phyloP scores from a whole-genome alignment of 2,888 invertebrate species.

The Margaritifera margaritifera region DNA sequence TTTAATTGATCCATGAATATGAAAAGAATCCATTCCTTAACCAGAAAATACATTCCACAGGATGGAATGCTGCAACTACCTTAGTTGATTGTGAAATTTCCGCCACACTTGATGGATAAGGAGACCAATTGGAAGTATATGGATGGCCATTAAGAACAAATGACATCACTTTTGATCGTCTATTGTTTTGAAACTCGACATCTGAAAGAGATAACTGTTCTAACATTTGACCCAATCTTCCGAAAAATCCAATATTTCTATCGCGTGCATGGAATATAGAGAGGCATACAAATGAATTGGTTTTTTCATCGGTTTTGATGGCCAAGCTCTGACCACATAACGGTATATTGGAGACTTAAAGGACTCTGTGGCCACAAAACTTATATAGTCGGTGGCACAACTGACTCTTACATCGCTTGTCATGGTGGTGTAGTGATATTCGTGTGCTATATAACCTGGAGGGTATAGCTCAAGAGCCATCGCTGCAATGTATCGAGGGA shows the following conservation, averaged over 20 bases:
- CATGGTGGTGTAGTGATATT: constrained; percentile 56
- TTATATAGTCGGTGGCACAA: constrained; percentile 53
- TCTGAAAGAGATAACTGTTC: constrained; percentile 31
- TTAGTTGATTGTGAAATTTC: constrained; percentile 10
- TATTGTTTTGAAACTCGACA: constrained; percentile 29
- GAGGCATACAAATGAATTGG: constrained; percentile 16
- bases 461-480: constrained; percentile 42
- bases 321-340: constrained; percentile 49
- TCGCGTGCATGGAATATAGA: constrained; percentile 50
- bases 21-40: constrained; percentile 42
- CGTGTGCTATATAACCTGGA: constrained; percentile 36
- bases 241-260: constrained; percentile 55
- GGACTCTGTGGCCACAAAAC: constrained; percentile 24
- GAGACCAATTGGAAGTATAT: constrained; percentile 31
- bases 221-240: constrained; percentile 29
- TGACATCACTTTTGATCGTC: constrained; percentile 41
- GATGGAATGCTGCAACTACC: not conserved
- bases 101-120: constrained; percentile 36
- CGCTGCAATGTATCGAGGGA: constrained; percentile 43
- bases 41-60: constrained; percentile 21
- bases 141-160: constrained; percentile 45
- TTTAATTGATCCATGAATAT: constrained; percentile 6
- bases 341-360: constrained; percentile 46
- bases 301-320: constrained; percentile 40
- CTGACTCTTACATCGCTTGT: constrained; percentile 55